Conservation (phyloP, 2,113 vertebrate genomes). For the Oxyura jamaicensis region DNA sequence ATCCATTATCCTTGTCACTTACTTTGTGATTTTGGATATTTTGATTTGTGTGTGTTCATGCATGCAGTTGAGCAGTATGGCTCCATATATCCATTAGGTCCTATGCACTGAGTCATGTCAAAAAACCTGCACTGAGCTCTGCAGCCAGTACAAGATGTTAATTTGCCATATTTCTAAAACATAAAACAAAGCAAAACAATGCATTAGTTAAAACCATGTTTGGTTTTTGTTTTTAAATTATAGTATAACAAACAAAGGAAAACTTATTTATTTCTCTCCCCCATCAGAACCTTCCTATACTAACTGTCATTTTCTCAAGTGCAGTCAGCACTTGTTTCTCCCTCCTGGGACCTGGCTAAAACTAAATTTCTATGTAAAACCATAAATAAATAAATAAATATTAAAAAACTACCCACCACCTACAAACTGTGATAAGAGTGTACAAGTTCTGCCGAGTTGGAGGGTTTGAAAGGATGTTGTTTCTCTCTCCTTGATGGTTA, state of each 20-base stretch:
- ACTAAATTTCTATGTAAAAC: not conserved
- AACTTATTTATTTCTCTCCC: not conserved
- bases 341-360: not conserved
- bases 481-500: not conserved
- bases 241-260: not conserved
- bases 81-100: conserved; percentile 88
- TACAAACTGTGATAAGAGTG: not conserved
- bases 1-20: conserved; percentile 72
- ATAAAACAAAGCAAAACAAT: conserved; percentile 72
- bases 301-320: not conserved
- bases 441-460: not conserved
- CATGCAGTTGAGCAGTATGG: conserved; percentile 94
- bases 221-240: not conserved
- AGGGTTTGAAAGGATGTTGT: not conserved
- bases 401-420: not conserved
- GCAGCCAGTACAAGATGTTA: conserved; percentile 91
- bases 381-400: not conserved
- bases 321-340: not conserved
- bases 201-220: conserved; percentile 55
- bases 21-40: conserved; percentile 83
- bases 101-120: conserved; percentile 93
- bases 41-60: conserved; percentile 92
- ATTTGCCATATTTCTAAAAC: conserved; percentile 92
- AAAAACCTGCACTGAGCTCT: conserved; percentile 93
- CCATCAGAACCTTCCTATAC: not conserved